A percentile compares a stretch with the other conserved stretches of the same genome.
Evolutionary conservation across 2,797 vertebrate species (phyloP).

Genomic region (Silurus aristotelis): DNA sequence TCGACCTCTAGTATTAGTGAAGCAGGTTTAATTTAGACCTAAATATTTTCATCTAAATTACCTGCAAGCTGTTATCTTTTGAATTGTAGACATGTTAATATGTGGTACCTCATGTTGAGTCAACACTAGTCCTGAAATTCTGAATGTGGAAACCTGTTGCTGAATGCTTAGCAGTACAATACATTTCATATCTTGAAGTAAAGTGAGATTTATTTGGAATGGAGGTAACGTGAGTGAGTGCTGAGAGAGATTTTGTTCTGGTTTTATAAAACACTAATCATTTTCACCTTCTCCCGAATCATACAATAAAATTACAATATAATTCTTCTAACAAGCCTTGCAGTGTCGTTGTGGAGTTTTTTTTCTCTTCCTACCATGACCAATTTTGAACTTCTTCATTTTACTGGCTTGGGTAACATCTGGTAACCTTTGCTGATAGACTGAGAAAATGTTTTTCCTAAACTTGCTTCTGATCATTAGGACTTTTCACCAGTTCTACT

Average conservation of each 20-base stretch:
- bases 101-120: conserved; percentile 40
- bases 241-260: conserved; percentile 45
- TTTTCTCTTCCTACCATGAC: not conserved
- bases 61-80: not conserved
- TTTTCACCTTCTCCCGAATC: not conserved
- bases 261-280: conserved; percentile 58
- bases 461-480: not conserved
- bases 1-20: not conserved
- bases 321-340: not conserved
- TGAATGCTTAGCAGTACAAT: not conserved
- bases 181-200: not conserved
- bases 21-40: conserved; percentile 16
- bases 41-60: conserved; percentile 2
- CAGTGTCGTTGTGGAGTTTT: not conserved
- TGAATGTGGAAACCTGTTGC: conserved; percentile 16
- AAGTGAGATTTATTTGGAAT: not conserved
- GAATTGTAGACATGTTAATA: conserved; percentile 27
- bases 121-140: conserved; percentile 26
- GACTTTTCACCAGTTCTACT: not conserved
- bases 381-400: not conserved
- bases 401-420: not conserved
- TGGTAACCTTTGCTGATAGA: not conserved
- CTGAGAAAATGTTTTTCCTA: not conserved
- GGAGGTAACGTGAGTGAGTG: not conserved
- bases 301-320: not conserved